Percentiles rank a stretch among this genome's conserved stretches.
Conservation (phyloP, 2,113 vertebrate species). For the Aythya baeri region DNA sequence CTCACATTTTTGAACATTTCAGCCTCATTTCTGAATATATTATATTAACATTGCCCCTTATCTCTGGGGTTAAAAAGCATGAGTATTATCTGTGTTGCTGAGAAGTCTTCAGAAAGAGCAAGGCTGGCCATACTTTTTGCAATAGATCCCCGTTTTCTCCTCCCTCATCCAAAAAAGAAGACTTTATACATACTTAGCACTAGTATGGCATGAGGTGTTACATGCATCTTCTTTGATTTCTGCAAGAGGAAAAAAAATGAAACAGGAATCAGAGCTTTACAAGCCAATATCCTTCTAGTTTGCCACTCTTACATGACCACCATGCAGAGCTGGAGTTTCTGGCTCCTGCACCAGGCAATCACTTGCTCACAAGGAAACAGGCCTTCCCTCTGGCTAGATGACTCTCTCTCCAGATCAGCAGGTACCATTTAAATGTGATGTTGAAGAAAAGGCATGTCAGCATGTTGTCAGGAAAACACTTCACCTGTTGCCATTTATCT, state of each 20-base stretch:
- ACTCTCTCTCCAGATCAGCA: neutral
- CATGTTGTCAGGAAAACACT: neutral
- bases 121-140: neutral
- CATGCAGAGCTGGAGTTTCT: neutral
- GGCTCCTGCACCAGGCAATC: neutral
- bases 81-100: neutral
- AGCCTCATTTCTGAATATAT: neutral
- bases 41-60: neutral
- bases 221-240: slow-evolving; percentile 83
- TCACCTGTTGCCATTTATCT: neutral
- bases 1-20: neutral
- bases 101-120: neutral
- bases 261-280: neutral
- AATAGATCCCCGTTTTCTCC: neutral
- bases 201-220: slow-evolving; percentile 85
- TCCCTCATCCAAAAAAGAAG: neutral
- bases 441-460: neutral
- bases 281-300: neutral
- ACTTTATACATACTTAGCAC: slow-evolving; percentile 87
- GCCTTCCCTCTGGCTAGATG: neutral
- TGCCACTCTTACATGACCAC: neutral
- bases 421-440: neutral
- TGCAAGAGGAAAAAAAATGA: slow-evolving; percentile 65
- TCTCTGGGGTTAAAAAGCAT: neutral
- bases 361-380: neutral